Evolutionary conservation across 2,113 vertebrate species (phyloP).

Genomic region (Gulo gulo): DNA sequence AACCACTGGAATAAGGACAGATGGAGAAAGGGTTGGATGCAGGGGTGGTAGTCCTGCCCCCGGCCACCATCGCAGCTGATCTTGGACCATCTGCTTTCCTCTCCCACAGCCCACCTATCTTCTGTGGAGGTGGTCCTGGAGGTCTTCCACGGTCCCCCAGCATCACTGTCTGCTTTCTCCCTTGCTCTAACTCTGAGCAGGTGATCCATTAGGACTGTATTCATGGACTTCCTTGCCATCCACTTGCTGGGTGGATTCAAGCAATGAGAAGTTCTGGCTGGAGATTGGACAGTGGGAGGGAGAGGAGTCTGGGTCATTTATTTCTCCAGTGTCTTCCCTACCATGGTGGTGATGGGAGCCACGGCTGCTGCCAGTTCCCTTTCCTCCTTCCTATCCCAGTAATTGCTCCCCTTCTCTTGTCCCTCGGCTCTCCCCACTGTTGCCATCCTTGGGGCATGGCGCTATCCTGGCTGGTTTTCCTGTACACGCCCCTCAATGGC

Average conservation of each 20-base stretch:
- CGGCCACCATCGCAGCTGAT: background rate
- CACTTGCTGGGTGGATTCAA: background rate
- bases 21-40: background rate
- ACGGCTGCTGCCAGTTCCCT: background rate
- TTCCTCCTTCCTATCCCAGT: background rate
- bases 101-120: background rate
- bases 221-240: background rate
- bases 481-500: background rate
- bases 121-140: background rate
- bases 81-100: background rate
- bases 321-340: background rate
- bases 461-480: background rate
- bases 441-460: background rate
- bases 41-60: rapidly evolving
- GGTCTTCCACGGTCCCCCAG: rapidly evolving
- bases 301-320: background rate
- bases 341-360: background rate
- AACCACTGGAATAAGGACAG: background rate
- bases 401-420: background rate
- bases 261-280: background rate
- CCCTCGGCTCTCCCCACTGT: background rate
- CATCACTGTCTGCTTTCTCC: background rate
- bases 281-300: background rate
- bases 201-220: rapidly evolving
- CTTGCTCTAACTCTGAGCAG: background rate